Percentiles rank a stretch among this genome's conserved stretches.
phyloP scores from a whole-genome alignment of 2,888 invertebrate species.

The Lordiphosa andalusiaca region DNA sequence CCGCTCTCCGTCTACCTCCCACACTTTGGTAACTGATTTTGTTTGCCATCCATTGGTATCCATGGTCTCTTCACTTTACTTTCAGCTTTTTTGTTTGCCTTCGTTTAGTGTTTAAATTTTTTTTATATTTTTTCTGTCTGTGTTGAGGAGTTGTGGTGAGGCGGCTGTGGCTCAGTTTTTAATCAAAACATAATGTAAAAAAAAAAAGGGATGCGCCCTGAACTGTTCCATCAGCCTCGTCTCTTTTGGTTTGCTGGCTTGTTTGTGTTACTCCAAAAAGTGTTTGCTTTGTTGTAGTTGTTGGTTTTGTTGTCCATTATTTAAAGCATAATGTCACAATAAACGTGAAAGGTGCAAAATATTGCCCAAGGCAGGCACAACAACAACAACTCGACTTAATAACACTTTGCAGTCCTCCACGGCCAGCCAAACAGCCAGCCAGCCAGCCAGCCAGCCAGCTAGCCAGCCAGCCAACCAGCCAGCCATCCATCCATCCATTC shows the following conservation, averaged over 20 bases:
- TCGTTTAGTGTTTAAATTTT: conserved; percentile 8
- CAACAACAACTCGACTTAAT: conserved; percentile 53
- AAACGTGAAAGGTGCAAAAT: conserved; percentile 73
- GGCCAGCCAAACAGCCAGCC: neutral
- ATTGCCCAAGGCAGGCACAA: conserved; percentile 43
- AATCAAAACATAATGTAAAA: conserved; percentile 66
- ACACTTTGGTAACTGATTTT: conserved; percentile 35
- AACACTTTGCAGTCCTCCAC: conserved; percentile 52
- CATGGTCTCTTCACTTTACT: conserved; percentile 20
- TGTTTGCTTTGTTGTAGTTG: conserved; percentile 47
- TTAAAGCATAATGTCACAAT: conserved; percentile 72
- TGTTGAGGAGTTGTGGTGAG: conserved; percentile 26
- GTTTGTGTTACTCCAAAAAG: conserved; percentile 46
- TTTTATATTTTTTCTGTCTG: conserved; percentile 21
- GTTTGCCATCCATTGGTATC: conserved; percentile 17
- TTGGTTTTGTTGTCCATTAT: conserved; percentile 54
- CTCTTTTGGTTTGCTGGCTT: neutral
- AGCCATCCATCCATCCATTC: neutral
- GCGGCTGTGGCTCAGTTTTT: conserved; percentile 54
- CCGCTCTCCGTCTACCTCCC: conserved; percentile 18
- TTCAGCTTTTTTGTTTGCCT: conserved; percentile 25
- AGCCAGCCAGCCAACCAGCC: no score
- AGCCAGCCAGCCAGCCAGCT: no score
- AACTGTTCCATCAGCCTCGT: conserved; percentile 2
- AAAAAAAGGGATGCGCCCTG: conserved; percentile 29